phyloP scores from a whole-genome alignment of 2,797 vertebrate species.

The Sebastes alutus region DNA sequence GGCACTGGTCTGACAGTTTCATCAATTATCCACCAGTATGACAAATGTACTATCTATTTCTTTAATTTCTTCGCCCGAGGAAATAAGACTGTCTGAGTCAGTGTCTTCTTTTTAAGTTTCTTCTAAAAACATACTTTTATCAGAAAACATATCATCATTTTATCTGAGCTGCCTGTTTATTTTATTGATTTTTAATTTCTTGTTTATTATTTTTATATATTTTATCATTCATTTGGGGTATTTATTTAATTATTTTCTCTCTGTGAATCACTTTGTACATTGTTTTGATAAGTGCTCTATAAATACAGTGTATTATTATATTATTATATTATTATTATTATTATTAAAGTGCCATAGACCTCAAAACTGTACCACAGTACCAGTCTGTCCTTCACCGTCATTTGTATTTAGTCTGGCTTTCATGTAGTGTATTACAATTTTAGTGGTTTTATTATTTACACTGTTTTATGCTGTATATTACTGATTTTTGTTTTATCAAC shows the following conservation, averaged over 20 bases:
- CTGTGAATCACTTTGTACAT: not conserved
- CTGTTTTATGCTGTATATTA: too few species aligned
- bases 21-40: not conserved
- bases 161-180: not conserved
- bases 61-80: not conserved
- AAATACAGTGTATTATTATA: not conserved
- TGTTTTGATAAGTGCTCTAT: not conserved
- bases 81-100: too few species aligned
- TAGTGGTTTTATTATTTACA: too few species aligned
- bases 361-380: not conserved
- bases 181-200: not conserved
- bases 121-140: not conserved
- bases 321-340: not conserved
- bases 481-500: too few species aligned
- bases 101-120: too few species aligned
- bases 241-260: not conserved
- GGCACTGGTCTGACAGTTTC: not conserved
- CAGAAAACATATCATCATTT: not conserved
- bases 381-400: not conserved
- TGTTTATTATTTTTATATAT: not conserved
- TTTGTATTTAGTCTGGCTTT: too few species aligned
- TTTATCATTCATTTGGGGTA: not conserved
- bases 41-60: not conserved
- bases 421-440: too few species aligned
- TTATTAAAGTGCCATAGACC: not conserved